phyloP scores from a whole-genome alignment of 1,140 invertebrate species.

The Heliconius hewitsoni region DNA sequence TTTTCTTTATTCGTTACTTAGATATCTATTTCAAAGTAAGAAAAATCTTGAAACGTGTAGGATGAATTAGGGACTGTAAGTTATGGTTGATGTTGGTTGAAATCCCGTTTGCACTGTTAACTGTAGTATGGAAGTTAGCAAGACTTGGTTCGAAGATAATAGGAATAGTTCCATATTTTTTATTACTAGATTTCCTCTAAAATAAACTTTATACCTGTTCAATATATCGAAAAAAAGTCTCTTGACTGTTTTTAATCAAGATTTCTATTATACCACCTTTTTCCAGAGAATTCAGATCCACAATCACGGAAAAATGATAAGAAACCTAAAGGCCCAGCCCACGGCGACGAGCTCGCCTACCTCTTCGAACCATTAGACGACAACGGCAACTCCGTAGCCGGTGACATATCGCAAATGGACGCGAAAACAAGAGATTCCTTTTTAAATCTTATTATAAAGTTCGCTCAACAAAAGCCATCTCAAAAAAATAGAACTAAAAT shows the following conservation, averaged over 20 bases:
- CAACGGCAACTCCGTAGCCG: slow-evolving; percentile 79
- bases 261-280: background rate
- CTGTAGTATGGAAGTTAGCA: no score
- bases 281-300: slow-evolving; percentile 42
- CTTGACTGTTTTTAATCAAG: background rate
- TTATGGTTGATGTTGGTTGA: no score
- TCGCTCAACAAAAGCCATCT: slow-evolving; percentile 78
- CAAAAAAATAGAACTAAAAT: slow-evolving; percentile 38
- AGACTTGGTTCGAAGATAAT: no score
- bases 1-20: no score
- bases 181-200: no score
- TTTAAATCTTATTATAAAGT: slow-evolving; percentile 85
- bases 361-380: slow-evolving; percentile 84
- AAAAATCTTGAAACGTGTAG: no score
- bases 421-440: slow-evolving; percentile 83
- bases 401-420: slow-evolving; percentile 78
- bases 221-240: no score
- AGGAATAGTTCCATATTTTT: no score
- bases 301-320: slow-evolving; percentile 37
- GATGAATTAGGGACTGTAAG: no score
- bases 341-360: slow-evolving; percentile 87
- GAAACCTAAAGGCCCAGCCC: slow-evolving; percentile 76
- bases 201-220: no score
- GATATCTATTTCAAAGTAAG: no score
- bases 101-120: no score